Conservation (phyloP, 2,797 vertebrate genomes). For the Enteromius treurensis region DNA sequence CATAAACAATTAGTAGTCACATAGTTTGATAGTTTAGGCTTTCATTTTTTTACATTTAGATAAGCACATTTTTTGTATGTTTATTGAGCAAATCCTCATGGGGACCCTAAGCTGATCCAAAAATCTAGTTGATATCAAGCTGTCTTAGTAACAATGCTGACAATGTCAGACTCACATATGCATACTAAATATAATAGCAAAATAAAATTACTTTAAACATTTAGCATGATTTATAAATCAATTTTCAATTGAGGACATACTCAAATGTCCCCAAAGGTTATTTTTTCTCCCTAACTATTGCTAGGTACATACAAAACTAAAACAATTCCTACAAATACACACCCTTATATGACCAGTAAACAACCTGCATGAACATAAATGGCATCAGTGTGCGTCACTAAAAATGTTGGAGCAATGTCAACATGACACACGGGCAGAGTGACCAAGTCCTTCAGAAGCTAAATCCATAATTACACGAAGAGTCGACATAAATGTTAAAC, state of each 20-base stretch:
- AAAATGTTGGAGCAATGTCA: conserved; percentile 17
- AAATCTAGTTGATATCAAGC: not conserved
- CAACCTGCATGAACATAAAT: conserved; percentile 37
- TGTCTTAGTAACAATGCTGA: not conserved
- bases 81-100: not conserved
- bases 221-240: not conserved
- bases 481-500: conserved; percentile 14
- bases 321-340: conserved; percentile 20
- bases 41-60: not conserved
- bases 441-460: conserved; percentile 28
- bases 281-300: too few relatives aligned
- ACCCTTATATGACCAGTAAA: conserved; percentile 27
- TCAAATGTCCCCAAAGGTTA: not conserved
- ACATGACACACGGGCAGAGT: conserved; percentile 7
- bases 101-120: not conserved
- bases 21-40: not conserved
- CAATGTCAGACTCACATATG: not conserved
- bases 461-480: conserved; percentile 38
- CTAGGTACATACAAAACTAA: not conserved
- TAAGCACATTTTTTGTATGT: not conserved
- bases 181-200: not conserved
- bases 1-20: not conserved
- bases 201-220: not conserved
- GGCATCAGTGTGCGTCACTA: not conserved
- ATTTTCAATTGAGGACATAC: not conserved